Evolutionary conservation across 2,888 invertebrate species (phyloP).

Genomic region (Leptinotarsa tumamoca): DNA sequence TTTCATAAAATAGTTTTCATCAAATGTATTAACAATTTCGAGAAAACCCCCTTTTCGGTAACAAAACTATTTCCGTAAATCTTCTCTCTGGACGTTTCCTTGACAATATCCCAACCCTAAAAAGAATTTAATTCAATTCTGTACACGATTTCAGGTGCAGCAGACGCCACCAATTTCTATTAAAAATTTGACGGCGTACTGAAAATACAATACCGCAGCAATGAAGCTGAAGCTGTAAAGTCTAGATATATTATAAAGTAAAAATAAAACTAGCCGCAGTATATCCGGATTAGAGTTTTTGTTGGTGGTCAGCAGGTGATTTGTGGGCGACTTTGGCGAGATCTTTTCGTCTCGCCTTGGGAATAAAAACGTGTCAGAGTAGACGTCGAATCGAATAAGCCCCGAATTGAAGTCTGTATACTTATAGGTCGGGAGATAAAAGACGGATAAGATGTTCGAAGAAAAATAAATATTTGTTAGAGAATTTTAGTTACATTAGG

Average conservation of each 20-base stretch:
- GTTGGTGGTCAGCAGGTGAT: slow-evolving; percentile 11
- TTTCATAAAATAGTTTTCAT: too few species aligned
- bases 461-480: too few species aligned
- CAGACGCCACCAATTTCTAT: slow-evolving; percentile 10
- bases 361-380: slow-evolving; percentile 1
- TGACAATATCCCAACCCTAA: background rate
- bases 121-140: slow-evolving; percentile 3
- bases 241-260: slow-evolving; percentile 12
- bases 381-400: slow-evolving; percentile 24
- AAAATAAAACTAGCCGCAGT: slow-evolving; percentile 23
- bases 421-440: too few species aligned
- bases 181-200: slow-evolving; percentile 10
- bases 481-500: too few species aligned
- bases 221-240: slow-evolving; percentile 18
- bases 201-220: slow-evolving; percentile 16
- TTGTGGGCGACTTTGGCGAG: slow-evolving; percentile 2
- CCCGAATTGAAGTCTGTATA: background rate
- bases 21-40: too few species aligned
- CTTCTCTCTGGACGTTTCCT: background rate
- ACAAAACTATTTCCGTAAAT: background rate
- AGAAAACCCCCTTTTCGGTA: background rate
- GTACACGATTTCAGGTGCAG: background rate
- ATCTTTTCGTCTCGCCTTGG: slow-evolving; percentile 1
- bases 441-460: too few species aligned
- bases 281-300: slow-evolving; percentile 15